These are phyloP conservation scores for Gonatopus flavifemur DNA, from an alignment of 1,140 invertebrate species.

Conservation along the genomic window DNA sequence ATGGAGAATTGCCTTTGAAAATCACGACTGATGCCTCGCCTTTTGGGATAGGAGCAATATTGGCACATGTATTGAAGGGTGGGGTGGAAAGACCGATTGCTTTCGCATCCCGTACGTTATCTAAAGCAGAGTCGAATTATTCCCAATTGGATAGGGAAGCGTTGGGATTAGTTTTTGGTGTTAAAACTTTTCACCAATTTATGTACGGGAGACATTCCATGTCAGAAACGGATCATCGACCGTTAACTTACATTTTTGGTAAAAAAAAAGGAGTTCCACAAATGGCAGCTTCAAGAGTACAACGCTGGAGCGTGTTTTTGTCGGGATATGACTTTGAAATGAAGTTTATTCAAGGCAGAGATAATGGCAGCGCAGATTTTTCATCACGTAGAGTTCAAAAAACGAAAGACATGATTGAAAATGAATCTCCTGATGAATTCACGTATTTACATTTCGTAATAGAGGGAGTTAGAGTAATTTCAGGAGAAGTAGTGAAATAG, in stretches of 20 bases:
- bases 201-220: constrained; percentile 23
- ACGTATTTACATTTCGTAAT: neutral
- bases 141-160: constrained; percentile 39
- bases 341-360: constrained; percentile 28
- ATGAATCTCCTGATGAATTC: neutral
- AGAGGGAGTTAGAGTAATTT: neutral
- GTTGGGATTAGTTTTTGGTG: constrained; percentile 22
- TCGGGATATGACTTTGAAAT: constrained; percentile 16
- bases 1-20: constrained; percentile 38
- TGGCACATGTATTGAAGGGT: constrained; percentile 22
- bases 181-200: constrained; percentile 10
- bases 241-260: constrained; percentile 28
- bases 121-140: constrained; percentile 30
- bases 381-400: constrained; percentile 33
- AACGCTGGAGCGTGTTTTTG: constrained; percentile 16
- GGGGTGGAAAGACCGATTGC: constrained; percentile 20
- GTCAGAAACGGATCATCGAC: no score
- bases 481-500: neutral
- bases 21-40: constrained; percentile 50
- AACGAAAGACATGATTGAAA: neutral
- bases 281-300: constrained; percentile 32
- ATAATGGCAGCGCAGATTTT: constrained; percentile 44
- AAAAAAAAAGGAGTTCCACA: no score
- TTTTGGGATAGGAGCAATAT: constrained; percentile 47
- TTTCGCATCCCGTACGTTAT: constrained; percentile 28